These are phyloP conservation scores for Xylocampa areola DNA, from an alignment of 2,888 invertebrate species.

Conservation along the genomic window DNA sequence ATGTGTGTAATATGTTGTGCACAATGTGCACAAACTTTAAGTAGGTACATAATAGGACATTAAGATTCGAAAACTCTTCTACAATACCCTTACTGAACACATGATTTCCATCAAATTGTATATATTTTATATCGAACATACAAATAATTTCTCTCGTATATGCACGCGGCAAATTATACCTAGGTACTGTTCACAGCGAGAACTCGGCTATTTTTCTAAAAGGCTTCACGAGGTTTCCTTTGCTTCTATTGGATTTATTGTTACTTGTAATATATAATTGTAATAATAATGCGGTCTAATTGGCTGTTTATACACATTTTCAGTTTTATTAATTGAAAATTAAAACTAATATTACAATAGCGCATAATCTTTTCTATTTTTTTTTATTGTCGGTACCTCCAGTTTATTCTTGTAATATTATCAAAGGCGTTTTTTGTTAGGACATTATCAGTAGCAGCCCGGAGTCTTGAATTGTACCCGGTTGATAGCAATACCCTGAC, in stretches of 20 bases:
- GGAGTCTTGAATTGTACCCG: too few species aligned
- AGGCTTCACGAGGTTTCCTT: slow-evolving; percentile 1
- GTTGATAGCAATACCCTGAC: too few species aligned
- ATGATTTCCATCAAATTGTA: slow-evolving; percentile 40
- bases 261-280: slow-evolving; percentile 5
- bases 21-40: too few species aligned
- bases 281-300: slow-evolving; percentile 21
- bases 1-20: too few species aligned
- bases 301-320: slow-evolving; percentile 1
- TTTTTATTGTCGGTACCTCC: too few species aligned
- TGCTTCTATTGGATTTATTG: slow-evolving; percentile 3
- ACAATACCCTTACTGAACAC: slow-evolving; percentile 31
- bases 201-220: slow-evolving; percentile 14
- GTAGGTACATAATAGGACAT: slow-evolving; percentile 11
- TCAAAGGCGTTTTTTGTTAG: too few species aligned
- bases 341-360: too few species aligned
- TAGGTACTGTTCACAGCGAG: slow-evolving; percentile 10
- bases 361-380: too few species aligned
- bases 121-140: slow-evolving; percentile 51
- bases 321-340: too few species aligned
- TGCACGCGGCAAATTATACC: slow-evolving; percentile 34
- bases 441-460: too few species aligned
- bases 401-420: too few species aligned
- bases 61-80: slow-evolving; percentile 20
- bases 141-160: slow-evolving; percentile 48